Evolutionary conservation across 1,140 invertebrate genomes (phyloP), one percentile per base, ranked within the genome.

Genomic region (Drosophila miranda): DNA sequence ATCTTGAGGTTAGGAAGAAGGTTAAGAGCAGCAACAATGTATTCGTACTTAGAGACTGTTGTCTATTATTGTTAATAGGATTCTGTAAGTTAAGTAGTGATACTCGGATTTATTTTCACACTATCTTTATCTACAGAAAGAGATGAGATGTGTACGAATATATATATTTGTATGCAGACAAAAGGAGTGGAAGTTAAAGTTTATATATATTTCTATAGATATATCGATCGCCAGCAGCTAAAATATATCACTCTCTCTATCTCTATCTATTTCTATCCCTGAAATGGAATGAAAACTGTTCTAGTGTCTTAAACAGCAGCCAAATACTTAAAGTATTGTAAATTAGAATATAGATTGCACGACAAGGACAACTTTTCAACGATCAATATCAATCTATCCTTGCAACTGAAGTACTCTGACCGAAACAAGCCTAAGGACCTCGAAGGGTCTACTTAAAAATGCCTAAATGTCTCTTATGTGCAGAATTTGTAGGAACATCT

Each of bases 41-140:
- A 87, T 87, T 87, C 82, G 82, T 87, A 87, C 82, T 87, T 87
- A 87, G 82, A 87, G 82, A 87, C 82, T 87, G 82, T 87, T 87
- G 83, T 87, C 82, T 87, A 87, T 87, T 87, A 87, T 87, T 83
- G 80, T 83, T 87, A 88, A 87, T 87, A 87, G 82, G 75, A 87
- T 71, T 87, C 59, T 87, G 87, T 78, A 87, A 63, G 78, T 86
- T 86, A 86, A 86, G 82, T 86, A 86, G 82, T 87, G 82, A 86
- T 87, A 87, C 70, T 87, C 83, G 82, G 82, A 87, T 82, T 87
- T 87, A 87, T 87, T 87, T 87, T 76, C 82, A 82, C 81, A 75
- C 62, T 59, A 60, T 59, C 7, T 30, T 4, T 11, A 81, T 73
- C 61, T 57, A 58, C 49, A 53, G 45, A 49, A 49, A 7, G 45